Evolutionary conservation across 2,797 vertebrate species (phyloP).

Genomic region (Hyperoplus immaculatus): DNA sequence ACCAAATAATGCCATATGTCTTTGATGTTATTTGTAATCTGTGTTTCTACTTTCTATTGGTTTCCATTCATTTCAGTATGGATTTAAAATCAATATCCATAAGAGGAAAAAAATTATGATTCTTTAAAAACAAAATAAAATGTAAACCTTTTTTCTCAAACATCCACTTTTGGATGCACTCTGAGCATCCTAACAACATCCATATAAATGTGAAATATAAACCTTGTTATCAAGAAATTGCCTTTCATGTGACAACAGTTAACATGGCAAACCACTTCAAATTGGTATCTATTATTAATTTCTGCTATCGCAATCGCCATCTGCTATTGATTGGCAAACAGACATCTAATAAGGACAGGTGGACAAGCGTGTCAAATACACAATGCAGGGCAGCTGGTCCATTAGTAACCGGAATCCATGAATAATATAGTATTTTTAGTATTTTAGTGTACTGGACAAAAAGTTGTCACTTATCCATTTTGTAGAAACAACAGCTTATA

Average conservation of each 20-base stretch:
- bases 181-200: no score
- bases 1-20: background rate
- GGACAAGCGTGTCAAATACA: background rate
- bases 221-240: no score
- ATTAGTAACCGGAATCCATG: background rate
- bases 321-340: background rate
- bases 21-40: background rate
- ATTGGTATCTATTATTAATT: background rate
- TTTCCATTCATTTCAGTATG: background rate
- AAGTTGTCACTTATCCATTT: no score
- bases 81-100: background rate
- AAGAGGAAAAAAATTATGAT: no score
- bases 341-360: background rate
- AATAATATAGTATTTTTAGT: background rate
- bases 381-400: background rate
- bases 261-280: background rate
- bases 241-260: background rate
- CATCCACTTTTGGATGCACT: no score
- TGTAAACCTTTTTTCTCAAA: no score
- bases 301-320: no score
- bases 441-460: background rate
- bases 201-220: no score
- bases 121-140: no score
- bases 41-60: constrained; percentile 3
- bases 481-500: no score